A percentile compares a stretch with the other conserved stretches of the same genome.
Conservation (phyloP, 2,797 vertebrate genomes). For the Picus viridis region DNA sequence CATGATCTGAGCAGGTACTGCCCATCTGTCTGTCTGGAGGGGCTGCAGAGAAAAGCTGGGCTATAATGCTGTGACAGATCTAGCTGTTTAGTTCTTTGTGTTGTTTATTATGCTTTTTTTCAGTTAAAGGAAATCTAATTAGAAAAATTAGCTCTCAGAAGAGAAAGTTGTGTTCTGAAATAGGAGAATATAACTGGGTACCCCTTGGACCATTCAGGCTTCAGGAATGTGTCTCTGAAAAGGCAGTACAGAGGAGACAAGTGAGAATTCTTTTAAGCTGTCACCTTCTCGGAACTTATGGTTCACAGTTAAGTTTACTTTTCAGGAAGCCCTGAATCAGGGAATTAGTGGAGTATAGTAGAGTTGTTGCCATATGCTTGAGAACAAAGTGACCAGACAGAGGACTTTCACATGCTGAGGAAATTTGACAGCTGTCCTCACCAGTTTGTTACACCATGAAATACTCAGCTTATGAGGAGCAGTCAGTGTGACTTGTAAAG, state of each 20-base stretch:
- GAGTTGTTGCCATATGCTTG: background rate
- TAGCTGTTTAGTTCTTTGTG: background rate
- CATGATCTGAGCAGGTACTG: conserved; percentile 80
- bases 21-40: background rate
- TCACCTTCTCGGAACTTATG: background rate
- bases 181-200: background rate
- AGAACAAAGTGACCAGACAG: background rate
- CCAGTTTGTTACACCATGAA: background rate
- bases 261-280: background rate
- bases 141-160: background rate
- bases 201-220: background rate
- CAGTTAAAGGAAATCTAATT: background rate
- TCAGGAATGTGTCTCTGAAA: background rate
- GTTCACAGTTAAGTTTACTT: background rate
- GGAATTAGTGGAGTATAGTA: background rate
- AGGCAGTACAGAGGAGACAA: background rate
- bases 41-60: background rate
- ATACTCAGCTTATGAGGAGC: background rate
- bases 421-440: background rate
- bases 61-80: background rate
- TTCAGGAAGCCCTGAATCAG: background rate
- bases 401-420: background rate
- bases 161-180: background rate
- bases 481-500: background rate
- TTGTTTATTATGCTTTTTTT: background rate